A percentile compares a stretch with the other conserved stretches of the same genome.
phyloP scores from a whole-genome alignment of 2,888 invertebrate species.

The Zele albiditarsus region DNA sequence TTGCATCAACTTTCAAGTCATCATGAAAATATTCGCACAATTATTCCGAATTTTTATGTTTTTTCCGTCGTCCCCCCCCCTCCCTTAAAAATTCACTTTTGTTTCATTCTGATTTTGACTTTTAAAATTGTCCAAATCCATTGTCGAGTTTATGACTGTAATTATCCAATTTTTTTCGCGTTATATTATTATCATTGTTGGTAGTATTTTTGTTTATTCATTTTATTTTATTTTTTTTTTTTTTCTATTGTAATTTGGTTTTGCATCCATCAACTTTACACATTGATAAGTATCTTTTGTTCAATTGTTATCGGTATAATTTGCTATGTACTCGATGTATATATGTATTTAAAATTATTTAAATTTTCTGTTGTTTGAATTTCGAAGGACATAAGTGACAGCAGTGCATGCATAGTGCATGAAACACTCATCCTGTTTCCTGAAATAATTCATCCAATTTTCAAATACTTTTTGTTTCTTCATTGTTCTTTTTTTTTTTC shows the following conservation, averaged over 20 bases:
- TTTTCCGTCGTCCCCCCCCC: neutral
- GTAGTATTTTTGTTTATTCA: too few species aligned
- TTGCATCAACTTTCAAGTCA: neutral
- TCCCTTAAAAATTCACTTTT: neutral
- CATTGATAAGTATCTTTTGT: constrained; percentile 1
- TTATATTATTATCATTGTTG: neutral
- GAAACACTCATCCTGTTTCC: neutral
- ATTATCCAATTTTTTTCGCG: neutral
- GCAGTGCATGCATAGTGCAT: neutral
- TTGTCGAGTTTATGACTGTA: neutral
- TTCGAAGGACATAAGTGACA: neutral
- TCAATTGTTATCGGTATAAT: constrained; percentile 2
- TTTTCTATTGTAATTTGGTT: neutral
- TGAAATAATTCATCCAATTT: neutral
- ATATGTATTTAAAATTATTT: neutral
- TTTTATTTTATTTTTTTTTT: neutral
- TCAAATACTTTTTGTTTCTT: neutral
- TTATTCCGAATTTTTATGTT: neutral
- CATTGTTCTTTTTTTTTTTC: neutral
- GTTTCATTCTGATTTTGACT: neutral
- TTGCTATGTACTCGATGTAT: neutral
- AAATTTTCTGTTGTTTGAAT: constrained; percentile 1
- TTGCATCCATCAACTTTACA: neutral
- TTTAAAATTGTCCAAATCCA: neutral
- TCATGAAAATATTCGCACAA: neutral